Percentiles rank a stretch among this genome's conserved stretches.
Conservation (phyloP, 2,797 vertebrate species). For the Spheniscus humboldti region DNA sequence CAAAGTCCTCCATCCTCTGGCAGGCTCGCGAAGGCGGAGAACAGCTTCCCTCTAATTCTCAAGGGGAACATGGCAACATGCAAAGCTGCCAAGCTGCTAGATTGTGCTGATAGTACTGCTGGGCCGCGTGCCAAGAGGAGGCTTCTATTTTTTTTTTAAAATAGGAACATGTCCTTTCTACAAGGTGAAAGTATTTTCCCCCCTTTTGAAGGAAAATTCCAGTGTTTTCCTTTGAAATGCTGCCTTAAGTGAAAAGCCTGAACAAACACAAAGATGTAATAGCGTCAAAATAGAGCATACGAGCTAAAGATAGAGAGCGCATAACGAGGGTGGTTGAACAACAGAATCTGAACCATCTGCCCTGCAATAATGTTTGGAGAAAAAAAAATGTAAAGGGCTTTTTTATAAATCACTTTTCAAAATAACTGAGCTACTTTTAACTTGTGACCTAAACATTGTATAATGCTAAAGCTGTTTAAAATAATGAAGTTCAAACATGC, state of each 20-base stretch:
- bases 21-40: conserved; percentile 39
- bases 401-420: conserved; percentile 47
- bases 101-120: conserved; percentile 60
- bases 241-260: conserved; percentile 66
- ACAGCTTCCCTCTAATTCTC: conserved; percentile 63
- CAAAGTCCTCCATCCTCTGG: conserved; percentile 70
- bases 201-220: conserved; percentile 69
- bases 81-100: conserved; percentile 63
- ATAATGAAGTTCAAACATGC: conserved; percentile 36
- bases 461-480: conserved; percentile 47
- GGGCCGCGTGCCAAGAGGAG: conserved; percentile 61
- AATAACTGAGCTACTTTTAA: conserved; percentile 45
- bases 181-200: conserved; percentile 63
- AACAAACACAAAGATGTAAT: conserved; percentile 63
- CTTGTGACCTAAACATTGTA: conserved; percentile 45
- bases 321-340: conserved; percentile 48
- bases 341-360: conserved; percentile 56
- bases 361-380: conserved; percentile 35
- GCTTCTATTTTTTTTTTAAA: background rate
- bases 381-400: conserved; percentile 40
- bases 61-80: conserved; percentile 60
- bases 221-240: conserved; percentile 66
- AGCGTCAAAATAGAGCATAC: conserved; percentile 43
- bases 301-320: conserved; percentile 49
- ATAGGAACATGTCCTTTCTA: conserved; percentile 68